A percentile compares a stretch with the other conserved stretches of the same genome.
Conservation (phyloP, 2,888 invertebrate genomes). For the Mellilla xanthometata region DNA sequence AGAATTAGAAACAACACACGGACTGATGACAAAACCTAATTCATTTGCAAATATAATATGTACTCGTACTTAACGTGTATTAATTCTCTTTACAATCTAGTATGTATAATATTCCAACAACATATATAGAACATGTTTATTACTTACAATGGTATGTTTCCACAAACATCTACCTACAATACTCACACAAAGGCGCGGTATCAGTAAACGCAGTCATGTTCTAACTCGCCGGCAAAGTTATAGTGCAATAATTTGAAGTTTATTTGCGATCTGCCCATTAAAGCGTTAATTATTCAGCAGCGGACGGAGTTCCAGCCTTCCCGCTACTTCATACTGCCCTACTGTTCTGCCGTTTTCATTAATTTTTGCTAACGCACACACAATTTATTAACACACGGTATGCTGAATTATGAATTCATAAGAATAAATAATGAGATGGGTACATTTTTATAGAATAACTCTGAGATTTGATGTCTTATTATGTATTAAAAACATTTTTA, state of each 20-base stretch:
- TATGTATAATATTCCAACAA: too few relatives aligned
- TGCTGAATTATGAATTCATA: slow-evolving; percentile 8
- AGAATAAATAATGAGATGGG: background rate
- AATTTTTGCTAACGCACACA: slow-evolving; percentile 16
- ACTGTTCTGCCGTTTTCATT: slow-evolving; percentile 16
- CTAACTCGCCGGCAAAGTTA: slow-evolving; percentile 49
- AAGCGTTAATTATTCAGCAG: slow-evolving; percentile 72
- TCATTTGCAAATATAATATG: too few relatives aligned
- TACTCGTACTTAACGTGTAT: too few relatives aligned
- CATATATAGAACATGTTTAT: too few relatives aligned
- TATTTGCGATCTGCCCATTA: slow-evolving; percentile 76
- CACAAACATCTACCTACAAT: too few relatives aligned
- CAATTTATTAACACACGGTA: slow-evolving; percentile 7
- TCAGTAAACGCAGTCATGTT: slow-evolving; percentile 27
- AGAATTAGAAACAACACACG: too few relatives aligned
- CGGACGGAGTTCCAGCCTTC: slow-evolving; percentile 42
- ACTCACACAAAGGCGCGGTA: slow-evolving; percentile 6
- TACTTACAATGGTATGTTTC: too few relatives aligned
- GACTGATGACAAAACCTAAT: too few relatives aligned
- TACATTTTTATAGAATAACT: background rate
- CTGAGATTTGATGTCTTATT: background rate
- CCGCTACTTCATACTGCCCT: slow-evolving; percentile 34
- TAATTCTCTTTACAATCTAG: too few relatives aligned
- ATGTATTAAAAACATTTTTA: too few relatives aligned
- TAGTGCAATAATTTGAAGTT: slow-evolving; percentile 72